Evolutionary conservation across 2,113 vertebrate species (phyloP), one percentile per base, ranked within the genome.

Genomic region (Rhinopithecus roxellana): DNA sequence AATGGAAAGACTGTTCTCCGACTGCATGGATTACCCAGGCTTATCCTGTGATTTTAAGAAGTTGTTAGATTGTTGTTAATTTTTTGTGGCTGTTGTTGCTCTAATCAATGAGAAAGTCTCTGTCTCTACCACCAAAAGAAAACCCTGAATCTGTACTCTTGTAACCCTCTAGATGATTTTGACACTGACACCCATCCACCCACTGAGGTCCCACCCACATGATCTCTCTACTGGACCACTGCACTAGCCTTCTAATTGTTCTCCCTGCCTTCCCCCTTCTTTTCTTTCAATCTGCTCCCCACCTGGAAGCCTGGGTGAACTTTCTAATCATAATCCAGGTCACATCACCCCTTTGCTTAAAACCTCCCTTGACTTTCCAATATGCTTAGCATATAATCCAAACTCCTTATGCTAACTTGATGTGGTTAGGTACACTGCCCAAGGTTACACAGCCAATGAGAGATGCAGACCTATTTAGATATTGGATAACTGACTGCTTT

Each of bases 341-440:
- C 64, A 38, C 61, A 59, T 91, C 70, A 72, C 50, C 78, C 57
- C 72, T 87, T 17, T 70, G n/a, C 23, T 81, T 86, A 81, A 80
- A 50, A 64, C 16, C 22, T 52, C n/a, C 82, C 72, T 69, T 83
- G 89, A 55, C 52, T 84, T 92, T 3, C 45, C 70, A 79, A 72
- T 69, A 83, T 80, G 50, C n/a, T 90, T 90, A 67, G 45, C 90
- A 87, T 90, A 64, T 82, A 92, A 77, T 87, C 30, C 43, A 70
- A 87, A 82, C 17, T 90, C 40, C 1, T 45, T 52, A 20, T 35
- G 48, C 8, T 30, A 69, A 22, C 40, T 77, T 8, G 10, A 2
- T 52, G 55, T 83, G 38, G 18, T 70, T 59, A 30, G 55, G 43
- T 23, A 77, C 32, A 9, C 12, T 78, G 18, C 57, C 11, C 3